Conservation (phyloP, 2,113 vertebrate genomes). For the Mugil cephalus region DNA sequence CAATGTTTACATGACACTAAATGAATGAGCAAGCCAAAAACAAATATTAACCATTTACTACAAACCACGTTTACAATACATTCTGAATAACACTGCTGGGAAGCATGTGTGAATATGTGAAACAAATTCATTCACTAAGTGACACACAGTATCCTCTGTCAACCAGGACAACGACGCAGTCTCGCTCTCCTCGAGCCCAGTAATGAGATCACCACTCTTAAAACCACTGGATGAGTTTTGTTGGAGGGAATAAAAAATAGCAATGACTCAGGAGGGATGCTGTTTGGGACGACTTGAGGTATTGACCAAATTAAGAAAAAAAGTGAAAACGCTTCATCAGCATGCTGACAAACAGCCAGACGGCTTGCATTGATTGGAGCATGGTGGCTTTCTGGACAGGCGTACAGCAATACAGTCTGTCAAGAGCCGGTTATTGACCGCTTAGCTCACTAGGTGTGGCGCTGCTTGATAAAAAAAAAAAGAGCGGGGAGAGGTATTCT, state of each 20-base stretch:
- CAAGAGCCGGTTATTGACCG: not conserved
- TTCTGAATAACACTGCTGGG: conserved; percentile 3
- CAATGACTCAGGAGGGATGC: not conserved
- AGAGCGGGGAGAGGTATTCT: not conserved
- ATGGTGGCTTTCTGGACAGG: conserved; percentile 11
- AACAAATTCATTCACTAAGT: not conserved
- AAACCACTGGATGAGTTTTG: conserved; percentile 21
- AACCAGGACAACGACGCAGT: conserved; percentile 2
- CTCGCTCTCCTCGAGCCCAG: not conserved
- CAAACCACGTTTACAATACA: not conserved
- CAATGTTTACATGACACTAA: no score
- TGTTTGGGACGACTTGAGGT: not conserved
- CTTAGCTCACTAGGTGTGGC: conserved; percentile 6
- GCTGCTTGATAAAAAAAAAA: conserved; percentile 18
- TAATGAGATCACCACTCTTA: conserved; percentile 8
- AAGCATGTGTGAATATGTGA: not conserved
- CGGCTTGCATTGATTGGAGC: conserved; percentile 25
- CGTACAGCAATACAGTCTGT: conserved; percentile 1
- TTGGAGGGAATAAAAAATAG: not conserved
- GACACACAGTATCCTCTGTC: not conserved
- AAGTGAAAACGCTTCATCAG: conserved; percentile 17
- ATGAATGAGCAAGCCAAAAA: no score
- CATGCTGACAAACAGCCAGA: conserved; percentile 38
- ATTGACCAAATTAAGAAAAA: conserved; percentile 6
- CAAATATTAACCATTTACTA: no score